These are phyloP conservation scores for Noctuana brunneofusca DNA, from an alignment of 2,888 invertebrate species.

Conservation along the genomic window DNA sequence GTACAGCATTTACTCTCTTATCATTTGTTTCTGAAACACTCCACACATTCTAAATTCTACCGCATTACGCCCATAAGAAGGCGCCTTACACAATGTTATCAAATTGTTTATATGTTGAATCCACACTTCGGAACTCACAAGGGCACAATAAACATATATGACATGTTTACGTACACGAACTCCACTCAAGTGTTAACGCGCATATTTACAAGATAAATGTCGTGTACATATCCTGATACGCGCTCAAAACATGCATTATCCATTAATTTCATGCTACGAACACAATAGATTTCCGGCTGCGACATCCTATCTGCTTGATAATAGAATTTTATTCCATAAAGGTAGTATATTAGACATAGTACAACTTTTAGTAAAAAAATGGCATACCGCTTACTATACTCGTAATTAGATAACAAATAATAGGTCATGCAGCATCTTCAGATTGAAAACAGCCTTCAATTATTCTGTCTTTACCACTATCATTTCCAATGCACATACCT, in stretches of 20 bases:
- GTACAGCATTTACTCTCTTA: no score
- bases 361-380: no score
- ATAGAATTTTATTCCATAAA: no score
- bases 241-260: neutral
- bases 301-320: neutral
- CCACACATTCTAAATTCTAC: neutral
- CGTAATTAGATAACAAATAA: no score
- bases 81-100: neutral
- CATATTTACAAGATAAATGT: conserved; percentile 28
- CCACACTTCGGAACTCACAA: neutral
- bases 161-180: conserved; percentile 16
- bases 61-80: neutral
- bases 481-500: no score
- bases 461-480: no score
- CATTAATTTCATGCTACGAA: neutral
- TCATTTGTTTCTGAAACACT: neutral
- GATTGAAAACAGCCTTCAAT: no score
- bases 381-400: neutral
- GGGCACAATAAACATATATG: neutral
- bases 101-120: conserved; percentile 7
- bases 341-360: neutral
- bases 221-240: conserved; percentile 10
- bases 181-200: conserved; percentile 35
- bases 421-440: no score
- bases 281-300: neutral